Conservation (phyloP, 2,113 vertebrate genomes). For the Phalacrocorax aristotelis region DNA sequence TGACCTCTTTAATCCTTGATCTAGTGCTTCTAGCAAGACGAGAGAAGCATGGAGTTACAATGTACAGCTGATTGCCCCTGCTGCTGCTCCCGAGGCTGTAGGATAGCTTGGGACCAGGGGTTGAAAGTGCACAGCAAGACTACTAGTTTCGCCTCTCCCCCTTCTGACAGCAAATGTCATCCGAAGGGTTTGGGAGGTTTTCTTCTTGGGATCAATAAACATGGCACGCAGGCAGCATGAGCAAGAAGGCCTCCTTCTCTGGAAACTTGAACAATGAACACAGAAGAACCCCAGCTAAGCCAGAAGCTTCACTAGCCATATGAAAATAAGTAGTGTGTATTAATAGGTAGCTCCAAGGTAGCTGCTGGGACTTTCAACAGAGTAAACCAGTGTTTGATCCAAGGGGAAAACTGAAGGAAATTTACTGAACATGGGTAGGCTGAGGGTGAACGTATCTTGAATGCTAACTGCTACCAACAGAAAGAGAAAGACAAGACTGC, state of each 20-base stretch:
- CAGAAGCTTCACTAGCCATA: neutral
- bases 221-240: neutral
- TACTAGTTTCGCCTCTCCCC: neutral
- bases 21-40: neutral
- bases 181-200: neutral
- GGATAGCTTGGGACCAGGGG: neutral
- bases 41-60: neutral
- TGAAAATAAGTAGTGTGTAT: neutral
- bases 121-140: accelerated
- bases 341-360: neutral
- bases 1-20: neutral
- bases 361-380: neutral
- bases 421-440: neutral
- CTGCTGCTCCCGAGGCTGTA: neutral
- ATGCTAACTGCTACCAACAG: neutral
- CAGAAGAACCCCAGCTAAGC: neutral
- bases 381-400: neutral
- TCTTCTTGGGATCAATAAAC: neutral
- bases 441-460: neutral
- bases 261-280: neutral
- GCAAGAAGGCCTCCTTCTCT: neutral
- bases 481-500: neutral
- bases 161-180: neutral
- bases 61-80: neutral
- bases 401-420: neutral